phyloP scores from a whole-genome alignment of 2,888 invertebrate genomes.

The Lymantria monacha region DNA sequence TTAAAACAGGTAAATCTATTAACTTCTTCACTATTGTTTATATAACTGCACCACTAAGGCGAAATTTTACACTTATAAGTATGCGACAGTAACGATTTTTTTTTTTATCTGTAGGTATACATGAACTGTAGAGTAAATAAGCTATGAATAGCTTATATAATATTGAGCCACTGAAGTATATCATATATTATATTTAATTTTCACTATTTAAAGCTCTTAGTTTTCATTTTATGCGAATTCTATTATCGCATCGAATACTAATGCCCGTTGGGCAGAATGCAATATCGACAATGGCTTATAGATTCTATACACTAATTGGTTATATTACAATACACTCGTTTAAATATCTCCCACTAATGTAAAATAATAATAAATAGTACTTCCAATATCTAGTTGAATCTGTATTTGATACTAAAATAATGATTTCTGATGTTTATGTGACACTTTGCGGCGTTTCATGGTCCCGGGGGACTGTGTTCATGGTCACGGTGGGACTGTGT shows the following conservation, averaged over 20 bases:
- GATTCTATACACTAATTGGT: neutral
- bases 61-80: constrained; percentile 31
- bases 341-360: no score
- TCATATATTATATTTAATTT: constrained; percentile 75
- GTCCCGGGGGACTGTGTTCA: no score
- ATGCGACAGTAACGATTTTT: constrained; percentile 46
- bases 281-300: neutral
- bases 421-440: no score
- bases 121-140: constrained; percentile 69
- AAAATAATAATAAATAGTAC: no score
- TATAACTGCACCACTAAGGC: neutral
- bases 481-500: no score
- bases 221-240: constrained; percentile 73
- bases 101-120: constrained; percentile 53
- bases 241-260: constrained; percentile 68
- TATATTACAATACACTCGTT: no score
- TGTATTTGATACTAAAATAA: no score
- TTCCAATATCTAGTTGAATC: no score
- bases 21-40: no score
- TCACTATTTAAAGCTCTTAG: constrained; percentile 83
- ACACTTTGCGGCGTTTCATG: no score
- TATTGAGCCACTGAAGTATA: constrained; percentile 79
- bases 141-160: constrained; percentile 76
- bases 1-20: no score
- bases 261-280: constrained; percentile 41